Base-by-base conservation (phyloP, 2,888 invertebrate species). In the Glaucopsyche alexis region DNA sequence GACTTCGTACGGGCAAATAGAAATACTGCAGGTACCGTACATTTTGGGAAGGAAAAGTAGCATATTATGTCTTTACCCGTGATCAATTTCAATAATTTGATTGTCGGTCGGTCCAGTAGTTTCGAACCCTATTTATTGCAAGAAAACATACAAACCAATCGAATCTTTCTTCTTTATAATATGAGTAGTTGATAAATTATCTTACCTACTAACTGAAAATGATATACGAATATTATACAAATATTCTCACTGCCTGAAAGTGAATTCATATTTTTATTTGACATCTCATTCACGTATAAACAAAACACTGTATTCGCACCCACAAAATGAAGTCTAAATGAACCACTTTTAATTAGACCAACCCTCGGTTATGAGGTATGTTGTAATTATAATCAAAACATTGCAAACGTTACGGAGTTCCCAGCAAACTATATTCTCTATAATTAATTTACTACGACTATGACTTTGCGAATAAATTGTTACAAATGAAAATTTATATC, bases 331-430 rank as follows among this genome's bases (percentile, higher is more conserved):
- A 72, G 69, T 55, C 38, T 45, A 45, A 49, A 64, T 52, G 69
- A 73, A 75, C 74, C 65, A 60, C 72, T 50, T 75, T 74, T 75
- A 77, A 76, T 76, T 77, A 76, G 74, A 75, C 71, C 74, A 69
- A 55, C 72, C 75, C 76, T 75, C 60, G 73, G 69, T 71, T 65
- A 79, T 72, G 47, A 79, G 78, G 77, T 76, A 77, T 78, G 77
- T 78, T 81, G 80, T 81, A 84, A 81, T 82, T 83, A 82, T 82
- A 81, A 83, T 82, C 81, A 84, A 81, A 82, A 82, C 81, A 82
- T 79, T 77, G 72, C 69, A 29, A 69, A 19, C 49, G 69, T 76
- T 74, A 76, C 73, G 67, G 45, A 69, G 74, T 73, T 71, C 72
- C 72, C 72, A 71, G 71, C 70, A 29, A 74, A 76, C 75, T 76